Base-by-base conservation (phyloP, 2,113 vertebrate species). In the Hassar affinis region DNA sequence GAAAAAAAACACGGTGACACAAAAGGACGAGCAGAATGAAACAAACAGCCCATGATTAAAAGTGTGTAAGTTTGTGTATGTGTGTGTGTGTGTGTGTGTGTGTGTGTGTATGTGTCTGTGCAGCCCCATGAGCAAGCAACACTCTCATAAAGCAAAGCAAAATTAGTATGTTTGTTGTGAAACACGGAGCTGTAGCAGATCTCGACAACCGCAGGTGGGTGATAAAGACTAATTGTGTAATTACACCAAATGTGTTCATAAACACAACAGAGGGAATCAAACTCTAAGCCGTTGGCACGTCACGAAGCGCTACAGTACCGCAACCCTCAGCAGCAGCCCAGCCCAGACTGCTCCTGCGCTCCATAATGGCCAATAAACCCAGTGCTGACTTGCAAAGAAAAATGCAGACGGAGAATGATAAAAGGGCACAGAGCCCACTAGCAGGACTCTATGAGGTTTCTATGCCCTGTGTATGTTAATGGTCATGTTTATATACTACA, bases 231-330 rank as follows among this genome's bases (percentile, higher is more conserved):
- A 94, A 94, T 94, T 94, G 92, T 92, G 92, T 93, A 95, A 95
- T 95, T 94, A 95, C 93, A 93, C 92, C 89, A 93, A 93, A 94
- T 91, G 93, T 92, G 94, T 93, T 94, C 93, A 93, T 93, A 92
- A 94, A 93, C 93, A 92, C 86, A 90, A 91, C 91, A 90, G 90
- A 91, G 92, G 92, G 93, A 94, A 93, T 92, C 91, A 84, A 81
- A 89, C 87, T 91, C 87, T 61, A 49, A 84, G 90, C 91, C 90
- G 86, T 88, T 1, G 33, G 49, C 42, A 76, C 54, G 33, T 45
- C 72, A 83, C 51, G 45, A 71, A 66, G 35, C 49, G 45, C 49
- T 27, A 62, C 61, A 76, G 42, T 83, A 72, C 51, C 61, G 77
- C 64, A 72, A 51, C 71, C 80, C 47, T 66, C 79, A 69, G 74